Percentiles rank a stretch among this genome's conserved stretches.
These are phyloP conservation scores for Volucella inanis DNA, from an alignment of 2,888 invertebrate species.

Conservation along the genomic window DNA sequence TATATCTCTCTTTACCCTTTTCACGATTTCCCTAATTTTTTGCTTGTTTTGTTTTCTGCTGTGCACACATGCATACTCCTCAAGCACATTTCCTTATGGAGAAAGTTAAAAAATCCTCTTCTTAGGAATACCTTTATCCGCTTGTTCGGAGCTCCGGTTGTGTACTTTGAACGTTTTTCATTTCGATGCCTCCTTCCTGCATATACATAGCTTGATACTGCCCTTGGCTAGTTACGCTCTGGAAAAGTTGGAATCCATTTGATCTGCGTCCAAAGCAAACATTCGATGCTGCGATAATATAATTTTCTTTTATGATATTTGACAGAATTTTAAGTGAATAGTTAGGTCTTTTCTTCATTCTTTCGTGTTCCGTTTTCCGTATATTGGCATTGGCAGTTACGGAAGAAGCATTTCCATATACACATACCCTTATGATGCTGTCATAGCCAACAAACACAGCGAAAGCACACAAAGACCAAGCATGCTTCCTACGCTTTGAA, in stretches of 20 bases:
- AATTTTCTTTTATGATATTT: slow-evolving; percentile 74
- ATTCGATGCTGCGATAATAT: slow-evolving; percentile 73
- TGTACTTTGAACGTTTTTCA: slow-evolving; percentile 35
- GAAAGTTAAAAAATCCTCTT: slow-evolving; percentile 59
- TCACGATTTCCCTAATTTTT: slow-evolving; percentile 48
- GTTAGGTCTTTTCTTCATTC: slow-evolving; percentile 65
- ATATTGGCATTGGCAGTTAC: slow-evolving; percentile 54
- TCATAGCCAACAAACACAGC: slow-evolving; percentile 54
- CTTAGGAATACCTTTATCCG: slow-evolving; percentile 58
- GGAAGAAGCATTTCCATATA: slow-evolving; percentile 58
- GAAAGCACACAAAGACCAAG: slow-evolving; percentile 45
- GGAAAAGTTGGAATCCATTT: slow-evolving; percentile 60
- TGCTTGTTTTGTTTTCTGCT: slow-evolving; percentile 63
- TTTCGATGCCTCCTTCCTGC: slow-evolving; percentile 34
- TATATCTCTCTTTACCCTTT: slow-evolving; percentile 40
- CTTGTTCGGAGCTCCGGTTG: slow-evolving; percentile 12
- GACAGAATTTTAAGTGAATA: slow-evolving; percentile 75
- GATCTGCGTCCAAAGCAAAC: slow-evolving; percentile 73
- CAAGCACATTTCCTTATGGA: slow-evolving; percentile 56
- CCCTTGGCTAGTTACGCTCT: slow-evolving; percentile 39
- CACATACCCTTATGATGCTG: slow-evolving; percentile 30
- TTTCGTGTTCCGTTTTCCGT: slow-evolving; percentile 39
- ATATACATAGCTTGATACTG: slow-evolving; percentile 20
- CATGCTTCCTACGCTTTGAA: slow-evolving; percentile 67
- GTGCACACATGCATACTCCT: slow-evolving; percentile 52